Percentiles rank a stretch among this genome's conserved stretches.
These are phyloP conservation scores for Apteryx mantelli DNA, from an alignment of 2,113 vertebrate species.

Conservation along the genomic window DNA sequence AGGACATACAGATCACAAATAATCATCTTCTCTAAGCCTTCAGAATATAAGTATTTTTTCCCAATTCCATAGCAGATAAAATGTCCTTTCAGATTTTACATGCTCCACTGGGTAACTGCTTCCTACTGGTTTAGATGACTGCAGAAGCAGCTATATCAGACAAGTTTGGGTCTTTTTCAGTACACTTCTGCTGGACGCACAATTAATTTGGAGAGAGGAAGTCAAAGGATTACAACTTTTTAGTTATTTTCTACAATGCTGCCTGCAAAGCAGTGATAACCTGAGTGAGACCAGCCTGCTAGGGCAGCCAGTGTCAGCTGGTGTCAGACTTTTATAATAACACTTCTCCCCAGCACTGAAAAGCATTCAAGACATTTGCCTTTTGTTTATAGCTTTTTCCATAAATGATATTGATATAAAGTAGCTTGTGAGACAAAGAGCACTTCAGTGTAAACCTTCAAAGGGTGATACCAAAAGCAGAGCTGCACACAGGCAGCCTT, in stretches of 20 bases:
- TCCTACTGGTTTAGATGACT: background rate
- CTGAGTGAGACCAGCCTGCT: constrained; percentile 6
- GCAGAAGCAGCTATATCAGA: background rate
- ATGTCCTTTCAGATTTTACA: background rate
- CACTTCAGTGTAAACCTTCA: constrained; percentile 70
- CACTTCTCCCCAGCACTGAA: constrained; percentile 35
- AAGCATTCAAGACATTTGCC: constrained; percentile 46
- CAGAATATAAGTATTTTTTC: background rate
- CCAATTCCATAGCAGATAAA: background rate
- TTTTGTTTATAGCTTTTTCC: constrained; percentile 74
- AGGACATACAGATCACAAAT: background rate
- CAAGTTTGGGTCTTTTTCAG: background rate
- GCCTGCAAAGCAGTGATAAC: constrained; percentile 31
- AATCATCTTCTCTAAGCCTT: background rate
- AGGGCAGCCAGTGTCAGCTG: constrained; percentile 33
- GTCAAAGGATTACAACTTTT: background rate
- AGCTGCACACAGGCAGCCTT: constrained; percentile 71
- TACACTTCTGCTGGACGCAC: background rate
- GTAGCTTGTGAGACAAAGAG: constrained; percentile 57
- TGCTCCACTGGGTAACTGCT: background rate
- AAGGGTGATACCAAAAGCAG: constrained; percentile 43
- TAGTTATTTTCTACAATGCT: background rate
- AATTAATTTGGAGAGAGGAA: background rate
- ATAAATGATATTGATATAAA: constrained; percentile 68
- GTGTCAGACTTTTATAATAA: constrained; percentile 55